Evolutionary conservation across 2,797 vertebrate species (phyloP).

Genomic region (Poecilia gillii): DNA sequence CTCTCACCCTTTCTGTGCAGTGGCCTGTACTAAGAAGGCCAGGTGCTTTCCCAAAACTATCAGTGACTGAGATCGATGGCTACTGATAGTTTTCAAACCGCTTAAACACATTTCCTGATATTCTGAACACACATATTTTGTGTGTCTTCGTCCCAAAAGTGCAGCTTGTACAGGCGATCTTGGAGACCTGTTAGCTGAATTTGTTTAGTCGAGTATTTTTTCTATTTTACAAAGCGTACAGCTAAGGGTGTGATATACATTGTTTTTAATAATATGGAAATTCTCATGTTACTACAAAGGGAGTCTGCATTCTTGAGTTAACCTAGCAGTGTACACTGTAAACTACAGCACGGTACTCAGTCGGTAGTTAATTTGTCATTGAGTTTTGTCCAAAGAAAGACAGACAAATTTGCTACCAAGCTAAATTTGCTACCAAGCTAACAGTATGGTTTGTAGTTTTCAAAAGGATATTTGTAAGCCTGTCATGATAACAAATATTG

Average conservation of each 20-base stretch:
- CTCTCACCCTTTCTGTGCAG: background rate
- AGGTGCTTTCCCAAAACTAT: background rate
- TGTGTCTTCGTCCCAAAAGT: background rate
- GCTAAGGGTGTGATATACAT: background rate
- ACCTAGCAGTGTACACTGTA: no score
- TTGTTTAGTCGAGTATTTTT: background rate
- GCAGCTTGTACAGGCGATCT: background rate
- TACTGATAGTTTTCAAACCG: background rate
- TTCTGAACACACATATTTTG: background rate
- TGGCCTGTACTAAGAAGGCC: background rate
- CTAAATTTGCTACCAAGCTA: no score
- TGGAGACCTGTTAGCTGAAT: background rate
- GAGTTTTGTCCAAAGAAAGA: no score
- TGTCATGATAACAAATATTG: no score
- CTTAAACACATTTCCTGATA: background rate
- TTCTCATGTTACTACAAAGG: background rate
- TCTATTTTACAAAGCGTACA: background rate
- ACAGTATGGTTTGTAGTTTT: no score
- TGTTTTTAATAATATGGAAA: background rate
- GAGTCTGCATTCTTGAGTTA: background rate
- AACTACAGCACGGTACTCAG: no score
- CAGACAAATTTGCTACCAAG: no score
- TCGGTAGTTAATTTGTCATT: no score
- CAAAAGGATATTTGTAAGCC: no score
- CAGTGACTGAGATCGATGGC: background rate